A percentile compares a stretch with the other conserved stretches of the same genome.
Conservation (phyloP, 1,140 invertebrate species). For the Nephotettix cincticeps region DNA sequence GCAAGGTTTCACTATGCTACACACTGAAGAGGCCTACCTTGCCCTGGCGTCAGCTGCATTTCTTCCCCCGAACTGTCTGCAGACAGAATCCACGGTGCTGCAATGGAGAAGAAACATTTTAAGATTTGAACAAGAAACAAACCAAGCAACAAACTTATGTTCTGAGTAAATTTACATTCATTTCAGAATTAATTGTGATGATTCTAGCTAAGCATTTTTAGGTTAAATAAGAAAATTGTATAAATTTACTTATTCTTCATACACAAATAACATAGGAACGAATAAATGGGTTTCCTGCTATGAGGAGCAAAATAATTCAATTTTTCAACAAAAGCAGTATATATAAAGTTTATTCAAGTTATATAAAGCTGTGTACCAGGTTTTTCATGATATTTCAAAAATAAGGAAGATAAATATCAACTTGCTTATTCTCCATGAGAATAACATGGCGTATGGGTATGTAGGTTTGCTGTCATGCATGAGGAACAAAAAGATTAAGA, state of each 20-base stretch:
- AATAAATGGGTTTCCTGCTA: too few relatives aligned
- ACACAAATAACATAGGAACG: too few relatives aligned
- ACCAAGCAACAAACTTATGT: background rate
- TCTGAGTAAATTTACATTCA: background rate
- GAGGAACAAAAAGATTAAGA: too few relatives aligned
- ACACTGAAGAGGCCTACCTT: background rate
- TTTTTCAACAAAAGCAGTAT: too few relatives aligned
- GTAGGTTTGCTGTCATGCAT: background rate
- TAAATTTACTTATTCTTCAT: background rate
- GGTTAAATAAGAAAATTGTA: background rate
- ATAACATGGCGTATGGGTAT: background rate
- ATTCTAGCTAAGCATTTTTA: background rate
- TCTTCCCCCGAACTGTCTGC: slow-evolving; percentile 10
- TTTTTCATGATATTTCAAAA: too few relatives aligned
- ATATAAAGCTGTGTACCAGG: too few relatives aligned
- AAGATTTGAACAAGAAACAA: background rate
- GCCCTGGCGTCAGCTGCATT: background rate
- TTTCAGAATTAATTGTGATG: background rate
- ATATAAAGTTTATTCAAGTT: too few relatives aligned
- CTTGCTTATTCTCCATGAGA: too few relatives aligned
- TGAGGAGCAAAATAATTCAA: too few relatives aligned
- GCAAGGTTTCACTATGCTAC: background rate
- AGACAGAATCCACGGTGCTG: slow-evolving; percentile 10
- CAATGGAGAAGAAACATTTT: background rate
- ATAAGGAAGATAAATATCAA: background rate